A percentile compares a stretch with the other conserved stretches of the same genome.
Conservation (phyloP, 2,888 invertebrate genomes). For the Halocaridina rubra region DNA sequence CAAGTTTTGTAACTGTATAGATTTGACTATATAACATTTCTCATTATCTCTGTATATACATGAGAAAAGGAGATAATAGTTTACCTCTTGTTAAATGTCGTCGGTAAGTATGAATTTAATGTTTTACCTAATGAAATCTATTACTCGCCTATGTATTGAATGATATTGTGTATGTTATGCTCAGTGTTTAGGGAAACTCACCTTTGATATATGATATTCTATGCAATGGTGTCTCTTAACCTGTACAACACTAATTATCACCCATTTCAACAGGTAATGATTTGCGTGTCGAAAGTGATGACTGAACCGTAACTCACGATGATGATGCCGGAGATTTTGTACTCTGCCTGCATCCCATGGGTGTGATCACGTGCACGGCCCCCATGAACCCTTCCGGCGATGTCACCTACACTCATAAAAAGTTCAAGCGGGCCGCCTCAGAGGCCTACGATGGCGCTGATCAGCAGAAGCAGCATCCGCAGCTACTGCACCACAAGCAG, state of each 20-base stretch:
- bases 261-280: conserved; percentile 11
- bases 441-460: conserved; percentile 46
- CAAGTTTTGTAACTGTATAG: too few species aligned
- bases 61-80: too few species aligned
- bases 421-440: conserved; percentile 62
- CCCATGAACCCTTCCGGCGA: conserved; percentile 61
- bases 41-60: too few species aligned
- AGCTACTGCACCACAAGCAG: not conserved
- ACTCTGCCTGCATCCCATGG: conserved; percentile 57
- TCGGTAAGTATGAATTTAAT: too few species aligned
- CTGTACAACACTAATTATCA: not conserved
- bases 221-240: too few species aligned
- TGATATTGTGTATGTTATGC: too few species aligned
- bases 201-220: too few species aligned
- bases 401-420: conserved; percentile 64
- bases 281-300: not conserved
- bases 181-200: too few species aligned
- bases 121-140: too few species aligned
- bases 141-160: too few species aligned
- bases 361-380: conserved; percentile 55
- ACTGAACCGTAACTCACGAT: conserved; percentile 34
- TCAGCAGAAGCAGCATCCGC: conserved; percentile 6
- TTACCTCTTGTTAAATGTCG: too few species aligned
- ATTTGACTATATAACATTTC: too few species aligned
- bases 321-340: conserved; percentile 18